Percentiles rank a stretch among this genome's conserved stretches.
These are phyloP conservation scores for Cantharis lateralis DNA, from an alignment of 2,888 invertebrate species.

Conservation along the genomic window DNA sequence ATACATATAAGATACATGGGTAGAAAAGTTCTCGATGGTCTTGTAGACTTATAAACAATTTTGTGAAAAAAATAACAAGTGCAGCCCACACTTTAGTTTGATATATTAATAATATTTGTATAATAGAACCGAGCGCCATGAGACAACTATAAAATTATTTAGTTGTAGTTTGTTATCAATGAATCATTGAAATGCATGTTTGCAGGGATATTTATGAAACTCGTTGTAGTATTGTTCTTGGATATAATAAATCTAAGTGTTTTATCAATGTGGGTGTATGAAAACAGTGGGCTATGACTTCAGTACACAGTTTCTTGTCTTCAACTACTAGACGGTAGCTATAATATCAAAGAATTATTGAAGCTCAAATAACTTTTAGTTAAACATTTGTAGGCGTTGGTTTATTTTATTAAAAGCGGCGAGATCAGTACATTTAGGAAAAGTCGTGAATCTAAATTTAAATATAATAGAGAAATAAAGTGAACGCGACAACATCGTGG, in stretches of 20 bases:
- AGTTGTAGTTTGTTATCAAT: slow-evolving; percentile 14
- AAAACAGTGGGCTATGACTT: slow-evolving; percentile 38
- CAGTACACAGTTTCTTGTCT: slow-evolving; percentile 26
- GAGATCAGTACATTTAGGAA: neutral
- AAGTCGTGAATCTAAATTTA: slow-evolving; percentile 11
- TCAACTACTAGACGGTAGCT: slow-evolving; percentile 27
- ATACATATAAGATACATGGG: neutral
- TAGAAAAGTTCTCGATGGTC: neutral
- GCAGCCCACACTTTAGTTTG: neutral
- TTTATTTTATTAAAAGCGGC: slow-evolving; percentile 5
- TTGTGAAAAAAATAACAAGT: neutral
- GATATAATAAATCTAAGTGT: slow-evolving; percentile 36
- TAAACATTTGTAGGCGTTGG: slow-evolving; percentile 18
- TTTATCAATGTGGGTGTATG: slow-evolving; percentile 36
- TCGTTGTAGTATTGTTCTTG: slow-evolving; percentile 34
- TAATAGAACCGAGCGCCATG: neutral
- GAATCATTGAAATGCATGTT: slow-evolving; percentile 23
- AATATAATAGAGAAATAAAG: slow-evolving; percentile 28
- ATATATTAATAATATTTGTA: neutral
- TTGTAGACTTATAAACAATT: neutral
- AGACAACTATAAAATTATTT: neutral
- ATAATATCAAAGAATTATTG: neutral
- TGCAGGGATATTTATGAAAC: slow-evolving; percentile 36
- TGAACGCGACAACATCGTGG: slow-evolving; percentile 7
- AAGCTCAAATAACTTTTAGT: neutral